Evolutionary conservation across 2,113 vertebrate species (phyloP).

Genomic region (Toxostoma redivivum): DNA sequence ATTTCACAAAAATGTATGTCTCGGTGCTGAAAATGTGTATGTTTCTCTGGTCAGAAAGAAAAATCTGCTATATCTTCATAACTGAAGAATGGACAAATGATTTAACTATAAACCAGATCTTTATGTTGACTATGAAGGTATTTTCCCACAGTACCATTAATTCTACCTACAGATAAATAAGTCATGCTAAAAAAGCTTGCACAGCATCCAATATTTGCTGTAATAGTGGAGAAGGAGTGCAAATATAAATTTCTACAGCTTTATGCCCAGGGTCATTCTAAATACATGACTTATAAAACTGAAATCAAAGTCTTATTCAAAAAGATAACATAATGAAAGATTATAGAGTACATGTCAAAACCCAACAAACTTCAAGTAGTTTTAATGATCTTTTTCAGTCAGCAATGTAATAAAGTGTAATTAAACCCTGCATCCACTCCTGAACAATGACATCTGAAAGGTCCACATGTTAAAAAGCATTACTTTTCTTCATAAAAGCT

Average conservation of each 20-base stretch:
- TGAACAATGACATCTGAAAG: constrained; percentile 47
- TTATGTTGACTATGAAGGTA: background rate
- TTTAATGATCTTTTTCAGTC: constrained; percentile 14
- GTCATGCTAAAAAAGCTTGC: background rate
- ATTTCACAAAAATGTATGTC: background rate
- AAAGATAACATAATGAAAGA: background rate
- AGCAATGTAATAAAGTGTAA: constrained; percentile 15
- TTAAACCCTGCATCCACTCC: constrained; percentile 16
- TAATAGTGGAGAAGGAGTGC: background rate
- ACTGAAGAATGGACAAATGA: background rate
- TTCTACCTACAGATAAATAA: background rate
- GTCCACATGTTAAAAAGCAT: constrained; percentile 11
- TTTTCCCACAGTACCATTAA: background rate
- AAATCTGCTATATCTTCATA: background rate
- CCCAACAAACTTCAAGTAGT: background rate
- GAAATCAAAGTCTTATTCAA: constrained; percentile 27
- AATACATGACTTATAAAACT: background rate
- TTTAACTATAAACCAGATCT: background rate
- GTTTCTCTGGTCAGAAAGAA: background rate
- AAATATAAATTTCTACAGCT: background rate
- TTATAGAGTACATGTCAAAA: background rate
- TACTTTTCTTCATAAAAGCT: constrained; percentile 31
- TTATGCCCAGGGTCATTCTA: background rate
- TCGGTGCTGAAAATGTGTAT: background rate
- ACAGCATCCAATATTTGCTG: background rate